These are phyloP conservation scores for Oncorhynchus keta DNA, from an alignment of 2,113 vertebrate genomes.

Conservation along the genomic window DNA sequence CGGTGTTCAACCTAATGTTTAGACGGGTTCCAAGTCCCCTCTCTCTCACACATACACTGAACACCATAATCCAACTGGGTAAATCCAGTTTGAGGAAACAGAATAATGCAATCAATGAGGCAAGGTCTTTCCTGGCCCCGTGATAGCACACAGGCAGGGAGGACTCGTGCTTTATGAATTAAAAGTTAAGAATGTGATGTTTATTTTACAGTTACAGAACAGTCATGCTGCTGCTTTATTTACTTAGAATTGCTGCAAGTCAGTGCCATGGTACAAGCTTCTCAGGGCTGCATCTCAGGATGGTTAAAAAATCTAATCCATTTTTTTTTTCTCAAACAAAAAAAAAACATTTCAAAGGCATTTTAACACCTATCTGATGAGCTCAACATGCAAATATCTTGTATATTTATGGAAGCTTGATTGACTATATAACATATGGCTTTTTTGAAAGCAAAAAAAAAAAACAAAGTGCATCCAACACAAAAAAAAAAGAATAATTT, in stretches of 20 bases:
- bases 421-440: conserved; percentile 77
- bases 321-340: conserved; percentile 52
- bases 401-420: conserved; percentile 72
- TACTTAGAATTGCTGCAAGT: conserved; percentile 73
- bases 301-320: conserved; percentile 52
- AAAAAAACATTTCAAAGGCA: conserved; percentile 63
- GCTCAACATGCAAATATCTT: conserved; percentile 77
- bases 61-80: conserved; percentile 29
- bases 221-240: conserved; percentile 75
- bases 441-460: conserved; percentile 78
- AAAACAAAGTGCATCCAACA: conserved; percentile 81
- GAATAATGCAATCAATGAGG: conserved; percentile 50
- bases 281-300: conserved; percentile 63
- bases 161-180: conserved; percentile 58
- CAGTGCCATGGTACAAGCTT: conserved; percentile 79
- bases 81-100: conserved; percentile 34
- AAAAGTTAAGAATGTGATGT: conserved; percentile 76
- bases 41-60: conserved; percentile 19
- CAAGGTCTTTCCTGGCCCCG: conserved; percentile 17
- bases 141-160: conserved; percentile 24
- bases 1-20: conserved; percentile 36
- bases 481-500: conserved; percentile 60
- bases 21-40: conserved; percentile 40
- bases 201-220: conserved; percentile 81
- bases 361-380: conserved; percentile 66